Percentiles rank a stretch among this genome's conserved stretches.
Conservation (phyloP, 2,113 vertebrate species). For the Neoarius graeffei region DNA sequence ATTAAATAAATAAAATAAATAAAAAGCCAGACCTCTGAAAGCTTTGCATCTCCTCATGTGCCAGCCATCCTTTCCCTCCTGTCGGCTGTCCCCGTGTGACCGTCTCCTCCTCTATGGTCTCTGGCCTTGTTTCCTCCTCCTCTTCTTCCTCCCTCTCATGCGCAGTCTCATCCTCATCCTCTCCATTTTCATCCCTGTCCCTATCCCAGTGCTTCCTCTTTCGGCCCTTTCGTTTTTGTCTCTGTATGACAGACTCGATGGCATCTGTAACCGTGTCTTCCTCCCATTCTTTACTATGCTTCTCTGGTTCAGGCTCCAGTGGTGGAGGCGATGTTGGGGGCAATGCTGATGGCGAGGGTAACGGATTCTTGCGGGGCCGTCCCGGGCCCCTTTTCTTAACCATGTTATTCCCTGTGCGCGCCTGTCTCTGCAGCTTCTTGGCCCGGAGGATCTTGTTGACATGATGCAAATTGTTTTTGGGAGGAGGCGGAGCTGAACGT, state of each 20-base stretch:
- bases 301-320: constrained; percentile 39
- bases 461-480: constrained; percentile 95
- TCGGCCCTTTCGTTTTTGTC: constrained; percentile 67
- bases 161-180: constrained; percentile 68
- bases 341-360: constrained; percentile 75
- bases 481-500: constrained; percentile 70
- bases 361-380: constrained; percentile 89
- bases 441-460: constrained; percentile 99
- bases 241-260: constrained; percentile 92
- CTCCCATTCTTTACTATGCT: constrained; percentile 62
- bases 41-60: constrained; percentile 69
- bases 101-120: constrained; percentile 64
- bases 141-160: constrained; percentile 59
- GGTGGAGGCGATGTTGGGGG: constrained; percentile 70
- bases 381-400: constrained; percentile 91
- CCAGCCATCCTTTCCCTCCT: constrained; percentile 65
- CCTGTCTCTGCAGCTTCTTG: constrained; percentile 96
- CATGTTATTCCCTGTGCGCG: constrained; percentile 97
- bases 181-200: constrained; percentile 75
- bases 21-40: constrained; percentile 65
- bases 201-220: constrained; percentile 56
- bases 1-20: background rate
- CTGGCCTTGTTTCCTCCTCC: constrained; percentile 11
- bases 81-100: constrained; percentile 68
- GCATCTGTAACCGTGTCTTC: constrained; percentile 86